Evolutionary conservation across 2,888 invertebrate genomes (phyloP).

Genomic region (Philonicus albiceps): DNA sequence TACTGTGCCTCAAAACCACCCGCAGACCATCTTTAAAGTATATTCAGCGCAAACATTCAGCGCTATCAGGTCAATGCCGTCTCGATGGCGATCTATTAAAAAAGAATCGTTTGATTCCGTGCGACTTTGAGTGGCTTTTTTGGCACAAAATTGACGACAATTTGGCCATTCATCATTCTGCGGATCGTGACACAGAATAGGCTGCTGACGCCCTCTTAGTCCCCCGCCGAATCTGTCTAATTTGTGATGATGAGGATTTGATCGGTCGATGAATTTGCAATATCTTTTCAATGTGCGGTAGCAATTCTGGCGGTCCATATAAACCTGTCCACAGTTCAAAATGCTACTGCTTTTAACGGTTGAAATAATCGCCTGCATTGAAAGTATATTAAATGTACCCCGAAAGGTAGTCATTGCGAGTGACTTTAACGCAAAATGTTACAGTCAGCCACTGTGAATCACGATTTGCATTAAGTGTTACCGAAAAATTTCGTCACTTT

Average conservation of each 20-base stretch:
- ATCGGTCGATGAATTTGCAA: background rate
- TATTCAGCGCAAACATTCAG: background rate
- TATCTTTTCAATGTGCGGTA: background rate
- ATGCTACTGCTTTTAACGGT: background rate
- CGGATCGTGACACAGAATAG: background rate
- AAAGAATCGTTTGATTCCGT: background rate
- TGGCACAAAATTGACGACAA: background rate
- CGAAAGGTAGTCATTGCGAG: background rate
- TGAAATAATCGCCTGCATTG: background rate
- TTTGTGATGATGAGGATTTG: background rate
- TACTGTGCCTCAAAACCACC: background rate
- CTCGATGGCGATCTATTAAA: background rate
- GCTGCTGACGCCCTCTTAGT: background rate
- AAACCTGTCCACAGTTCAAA: background rate
- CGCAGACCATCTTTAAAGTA: background rate
- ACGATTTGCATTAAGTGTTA: background rate
- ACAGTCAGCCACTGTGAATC: background rate
- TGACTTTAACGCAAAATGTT: background rate
- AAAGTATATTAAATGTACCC: background rate
- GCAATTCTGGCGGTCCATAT: background rate
- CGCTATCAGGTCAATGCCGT: constrained; percentile 22
- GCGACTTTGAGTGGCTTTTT: background rate
- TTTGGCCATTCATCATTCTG: background rate
- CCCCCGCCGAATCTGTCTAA: background rate
- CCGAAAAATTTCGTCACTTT: background rate